phyloP scores from a whole-genome alignment of 1,140 invertebrate species.

The Charaxes varanes region DNA sequence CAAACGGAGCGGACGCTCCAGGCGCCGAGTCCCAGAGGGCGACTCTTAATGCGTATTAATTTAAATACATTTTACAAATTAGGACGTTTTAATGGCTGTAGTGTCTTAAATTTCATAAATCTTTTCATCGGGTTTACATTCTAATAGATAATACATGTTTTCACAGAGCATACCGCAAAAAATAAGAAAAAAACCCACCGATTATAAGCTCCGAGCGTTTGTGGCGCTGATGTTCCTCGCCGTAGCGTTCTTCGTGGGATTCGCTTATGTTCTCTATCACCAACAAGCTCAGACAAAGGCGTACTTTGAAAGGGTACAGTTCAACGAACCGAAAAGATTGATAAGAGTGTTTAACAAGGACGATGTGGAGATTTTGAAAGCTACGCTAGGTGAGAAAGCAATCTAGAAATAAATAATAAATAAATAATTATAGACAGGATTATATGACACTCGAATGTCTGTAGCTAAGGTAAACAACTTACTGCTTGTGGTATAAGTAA shows the following conservation, averaged over 20 bases:
- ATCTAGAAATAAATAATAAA: too few relatives aligned
- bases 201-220: conserved; percentile 86
- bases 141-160: neutral
- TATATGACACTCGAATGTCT: too few relatives aligned
- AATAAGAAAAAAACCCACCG: conserved; percentile 78
- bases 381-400: conserved; percentile 80
- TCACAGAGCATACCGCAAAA: conserved; percentile 71
- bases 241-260: conserved; percentile 86
- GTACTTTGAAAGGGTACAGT: conserved; percentile 89
- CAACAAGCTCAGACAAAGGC: conserved; percentile 86
- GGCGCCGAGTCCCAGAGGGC: too few relatives aligned
- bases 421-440: too few relatives aligned
- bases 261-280: conserved; percentile 88
- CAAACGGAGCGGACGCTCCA: too few relatives aligned
- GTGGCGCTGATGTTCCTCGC: conserved; percentile 86
- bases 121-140: neutral
- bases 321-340: conserved; percentile 85
- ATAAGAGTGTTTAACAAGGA: conserved; percentile 82
- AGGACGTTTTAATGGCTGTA: too few relatives aligned
- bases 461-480: too few relatives aligned
- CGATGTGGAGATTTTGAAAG: conserved; percentile 82
- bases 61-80: too few relatives aligned
- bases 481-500: too few relatives aligned
- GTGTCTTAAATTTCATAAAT: too few relatives aligned
- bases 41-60: too few relatives aligned